phyloP scores from a whole-genome alignment of 2,888 invertebrate species.

The Galerucella pusilla region DNA sequence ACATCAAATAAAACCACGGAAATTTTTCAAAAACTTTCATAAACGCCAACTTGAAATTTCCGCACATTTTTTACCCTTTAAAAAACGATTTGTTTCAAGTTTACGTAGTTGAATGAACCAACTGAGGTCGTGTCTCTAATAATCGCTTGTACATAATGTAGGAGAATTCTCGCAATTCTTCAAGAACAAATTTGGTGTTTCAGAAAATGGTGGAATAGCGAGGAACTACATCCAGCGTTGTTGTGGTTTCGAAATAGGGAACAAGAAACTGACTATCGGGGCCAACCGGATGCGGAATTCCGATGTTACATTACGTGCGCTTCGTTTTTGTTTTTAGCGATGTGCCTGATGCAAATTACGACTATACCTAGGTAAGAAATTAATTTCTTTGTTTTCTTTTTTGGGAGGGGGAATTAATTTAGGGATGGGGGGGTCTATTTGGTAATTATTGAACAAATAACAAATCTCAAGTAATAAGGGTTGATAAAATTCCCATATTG shows the following conservation, averaged over 20 bases:
- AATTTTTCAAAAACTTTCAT: no score
- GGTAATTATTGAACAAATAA: no score
- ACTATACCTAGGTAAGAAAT: slow-evolving; percentile 79
- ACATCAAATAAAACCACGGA: no score
- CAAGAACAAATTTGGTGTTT: slow-evolving; percentile 10
- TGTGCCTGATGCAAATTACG: slow-evolving; percentile 82
- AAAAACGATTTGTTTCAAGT: neutral
- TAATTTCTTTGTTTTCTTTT: slow-evolving; percentile 14
- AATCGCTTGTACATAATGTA: slow-evolving; percentile 5
- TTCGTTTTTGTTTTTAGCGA: slow-evolving; percentile 78
- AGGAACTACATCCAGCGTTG: slow-evolving; percentile 83
- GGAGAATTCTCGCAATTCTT: slow-evolving; percentile 3
- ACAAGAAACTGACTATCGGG: slow-evolving; percentile 83
- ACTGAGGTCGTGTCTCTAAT: neutral
- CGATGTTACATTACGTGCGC: slow-evolving; percentile 87
- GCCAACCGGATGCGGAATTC: slow-evolving; percentile 84
- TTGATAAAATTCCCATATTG: no score
- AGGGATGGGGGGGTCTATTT: no score
- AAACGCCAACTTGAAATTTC: no score
- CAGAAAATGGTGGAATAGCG: slow-evolving; percentile 72
- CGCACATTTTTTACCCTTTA: no score
- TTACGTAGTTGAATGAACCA: neutral
- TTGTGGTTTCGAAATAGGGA: slow-evolving; percentile 82
- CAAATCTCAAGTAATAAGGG: no score
- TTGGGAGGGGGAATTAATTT: no score